Evolutionary conservation across 92 coral and sea anemone genomes (phyloP), one percentile per base, ranked within the genome.

Genomic region (Zoanthus sansibaricus): DNA sequence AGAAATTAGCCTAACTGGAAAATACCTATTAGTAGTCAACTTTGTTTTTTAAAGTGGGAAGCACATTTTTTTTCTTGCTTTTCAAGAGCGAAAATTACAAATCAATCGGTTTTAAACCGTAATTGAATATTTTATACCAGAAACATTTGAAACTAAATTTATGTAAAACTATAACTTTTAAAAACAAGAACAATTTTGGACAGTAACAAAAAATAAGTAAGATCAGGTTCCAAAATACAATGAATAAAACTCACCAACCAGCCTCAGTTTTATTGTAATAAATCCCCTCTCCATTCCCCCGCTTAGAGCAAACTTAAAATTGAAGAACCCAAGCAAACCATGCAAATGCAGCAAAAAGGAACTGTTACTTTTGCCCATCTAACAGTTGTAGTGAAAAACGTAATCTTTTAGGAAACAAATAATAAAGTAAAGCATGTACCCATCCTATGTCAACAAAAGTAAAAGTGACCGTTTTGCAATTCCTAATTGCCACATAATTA

Each of bases 181-280:
- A 30, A 69, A 69, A 69, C 4, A 33, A 44, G 74, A 69, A 80
- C 46, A 18, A 46, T 45, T 62, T 12, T 69, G 32, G 69, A 49
- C 69, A 62, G 25, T 7, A 25, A 69, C 33, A 69, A 69, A 33
- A 18, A 25, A 13, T 46, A 33, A 69, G 47, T 46, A 33, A 69
- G 47, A 10, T 30, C 8, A 31, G 46, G 3, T 21, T 69, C 31
- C 42, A 69, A 76, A 76, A 76, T 20, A 20, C 15, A 18, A 49
- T 20, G 42, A 76, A 49, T 20, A 2, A 56, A 80, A 64, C 55
- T 66, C 85, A 80, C 85, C 66, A 52, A 71, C 85, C 85, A 80
- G 58, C 61, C 85, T 64, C 85, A 47, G 75, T 66, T 64, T 9
- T 16, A 61, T 80, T 80, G 75, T 20, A 11, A 9, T 7, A 66